Conservation (phyloP, 2,113 vertebrate genomes). For the Danio rerio region GRCz12tu NC_133185.1:24208001-24208500, state of each 20-base stretch:
- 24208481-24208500: background rate
- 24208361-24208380: slow-evolving; percentile 7
- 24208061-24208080: background rate
- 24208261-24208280: slow-evolving; percentile 13
- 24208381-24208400: background rate
- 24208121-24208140: slow-evolving; percentile 14
- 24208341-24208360: slow-evolving; percentile 28
- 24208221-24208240: slow-evolving; percentile 35
- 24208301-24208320: slow-evolving; percentile 20
- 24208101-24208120: background rate
- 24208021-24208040: no score
- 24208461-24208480: slow-evolving; percentile 1
- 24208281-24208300: slow-evolving; percentile 17
- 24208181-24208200: slow-evolving; percentile 29
- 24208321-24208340: slow-evolving; percentile 12
- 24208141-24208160: background rate
- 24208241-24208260: slow-evolving; percentile 37
- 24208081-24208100: background rate
- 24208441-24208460: slow-evolving; percentile 25
- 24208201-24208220: slow-evolving; percentile 36
- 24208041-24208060: background rate
- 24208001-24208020: no score
- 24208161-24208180: background rate
- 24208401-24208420: slow-evolving; percentile 4
- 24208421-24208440: background rate